Conservation (phyloP, 2,113 vertebrate genomes). For the Anseranas semipalmata region DNA sequence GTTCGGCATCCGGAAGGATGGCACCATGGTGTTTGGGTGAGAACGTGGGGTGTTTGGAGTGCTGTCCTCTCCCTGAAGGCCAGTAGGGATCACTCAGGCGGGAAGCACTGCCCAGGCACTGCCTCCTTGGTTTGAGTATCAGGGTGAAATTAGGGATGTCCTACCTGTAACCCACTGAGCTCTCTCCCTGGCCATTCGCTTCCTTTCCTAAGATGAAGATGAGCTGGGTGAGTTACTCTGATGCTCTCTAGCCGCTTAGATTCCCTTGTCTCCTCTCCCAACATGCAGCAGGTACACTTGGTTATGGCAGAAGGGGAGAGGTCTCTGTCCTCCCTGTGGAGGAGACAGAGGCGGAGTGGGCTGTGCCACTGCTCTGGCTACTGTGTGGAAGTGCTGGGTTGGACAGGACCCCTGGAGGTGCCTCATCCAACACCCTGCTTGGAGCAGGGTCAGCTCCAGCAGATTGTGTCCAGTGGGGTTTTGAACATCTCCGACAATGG, state of each 20-base stretch:
- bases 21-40: conserved; percentile 93
- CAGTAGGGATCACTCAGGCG: not conserved
- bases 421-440: not conserved
- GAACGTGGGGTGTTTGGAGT: not conserved
- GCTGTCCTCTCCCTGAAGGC: not conserved
- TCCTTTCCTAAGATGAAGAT: not conserved
- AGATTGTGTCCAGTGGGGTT: not conserved
- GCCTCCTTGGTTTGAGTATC: too few species aligned
- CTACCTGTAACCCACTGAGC: not conserved
- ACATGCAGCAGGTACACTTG: not conserved
- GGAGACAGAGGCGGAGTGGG: not conserved
- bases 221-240: not conserved
- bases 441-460: not conserved
- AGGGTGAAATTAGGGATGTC: not conserved
- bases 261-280: not conserved
- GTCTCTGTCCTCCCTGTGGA: not conserved
- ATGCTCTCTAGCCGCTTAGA: not conserved
- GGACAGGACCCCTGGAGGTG: not conserved
- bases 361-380: not conserved
- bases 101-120: not conserved
- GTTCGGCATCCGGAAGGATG: conserved; percentile 92
- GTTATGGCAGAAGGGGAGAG: not conserved
- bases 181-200: not conserved
- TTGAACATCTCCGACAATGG: not conserved
- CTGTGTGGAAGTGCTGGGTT: not conserved